Base-by-base conservation (phyloP, 2,113 vertebrate genomes). In the Poecilia latipinna region DNA sequence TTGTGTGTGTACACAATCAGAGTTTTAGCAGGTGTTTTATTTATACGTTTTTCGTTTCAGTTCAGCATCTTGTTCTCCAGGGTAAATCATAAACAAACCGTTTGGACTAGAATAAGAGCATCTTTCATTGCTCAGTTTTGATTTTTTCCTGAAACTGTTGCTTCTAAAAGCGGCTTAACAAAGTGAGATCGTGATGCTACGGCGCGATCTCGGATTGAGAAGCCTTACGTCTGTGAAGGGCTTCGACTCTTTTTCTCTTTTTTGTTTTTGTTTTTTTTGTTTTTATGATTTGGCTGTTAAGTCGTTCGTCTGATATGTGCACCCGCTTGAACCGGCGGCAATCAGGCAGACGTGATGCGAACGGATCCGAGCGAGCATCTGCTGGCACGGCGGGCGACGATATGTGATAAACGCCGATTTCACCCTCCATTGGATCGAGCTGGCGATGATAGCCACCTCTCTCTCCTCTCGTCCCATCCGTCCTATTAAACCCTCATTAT, bases 331-430 rank as follows among this genome's bases (percentile, higher is more conserved):
- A 76, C 76, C 82, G 28, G 80, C 70, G 67, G 86, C 79, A 83
- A 80, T 89, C 90, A 78, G 82, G 84, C 85, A 31, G 86, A 81
- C 83, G 60, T 61, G 82, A 89, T 78, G 81, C 72, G 77, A 86
- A 79, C 28, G 74, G 82, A 79, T 86, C 86, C 51, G 48, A 8
- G 61, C 57, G 79, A 91, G 88, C 87, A 87, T 90, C 90, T 90
- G 90, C 79, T 75, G 88, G 85, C 89, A 74, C 86, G 70, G 86
- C 72, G 84, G 79, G 82, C 86, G 67, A 81, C 66, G 79, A 78
- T 89, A 83, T 72, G 88, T 81, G 89, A 88, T 91, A 90, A 91
- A 90, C 85, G 84, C 75, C 63, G 89, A 91, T 93, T 93, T 93
- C 91, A 91, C 90, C 90, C 92, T 92, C 90, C 87, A 74, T 79